Evolutionary conservation across 1,140 invertebrate species (phyloP).

Genomic region (Diachasma alloeum): DNA sequence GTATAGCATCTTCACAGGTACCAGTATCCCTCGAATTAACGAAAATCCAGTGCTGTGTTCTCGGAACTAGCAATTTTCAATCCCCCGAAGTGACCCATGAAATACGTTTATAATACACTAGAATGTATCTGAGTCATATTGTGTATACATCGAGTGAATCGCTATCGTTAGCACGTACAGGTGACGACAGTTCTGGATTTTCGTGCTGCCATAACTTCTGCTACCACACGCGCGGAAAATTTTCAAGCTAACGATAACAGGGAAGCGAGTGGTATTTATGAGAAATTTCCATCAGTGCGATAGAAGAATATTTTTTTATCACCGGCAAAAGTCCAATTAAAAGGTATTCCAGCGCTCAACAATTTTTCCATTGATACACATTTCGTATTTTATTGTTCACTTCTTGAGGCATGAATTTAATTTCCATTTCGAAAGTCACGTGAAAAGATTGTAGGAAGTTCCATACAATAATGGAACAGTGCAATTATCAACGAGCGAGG

Average conservation of each 20-base stretch:
- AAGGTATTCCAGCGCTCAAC: too few species aligned
- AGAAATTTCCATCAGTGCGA: neutral
- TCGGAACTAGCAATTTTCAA: neutral
- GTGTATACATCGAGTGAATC: neutral
- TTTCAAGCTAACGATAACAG: neutral
- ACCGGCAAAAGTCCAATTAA: constrained; percentile 6
- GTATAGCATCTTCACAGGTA: neutral
- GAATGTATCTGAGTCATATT: neutral
- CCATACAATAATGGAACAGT: too few species aligned
- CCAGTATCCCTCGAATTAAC: neutral
- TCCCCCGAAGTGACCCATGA: neutral
- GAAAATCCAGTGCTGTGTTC: neutral
- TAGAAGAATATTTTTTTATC: constrained; percentile 11
- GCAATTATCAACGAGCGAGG: too few species aligned
- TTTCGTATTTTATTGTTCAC: too few species aligned
- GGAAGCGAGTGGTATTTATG: neutral
- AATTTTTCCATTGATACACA: too few species aligned
- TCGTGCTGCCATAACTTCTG: neutral
- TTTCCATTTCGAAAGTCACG: too few species aligned
- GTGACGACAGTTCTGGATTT: constrained; percentile 7
- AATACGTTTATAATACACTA: neutral
- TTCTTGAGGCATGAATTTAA: too few species aligned
- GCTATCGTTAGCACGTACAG: constrained; percentile 26
- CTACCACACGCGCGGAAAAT: neutral
- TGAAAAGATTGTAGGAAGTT: too few species aligned